A percentile compares a stretch with the other conserved stretches of the same genome.
These are phyloP conservation scores for Mystacides longicornis DNA, from an alignment of 2,888 invertebrate species.

Conservation along the genomic window DNA sequence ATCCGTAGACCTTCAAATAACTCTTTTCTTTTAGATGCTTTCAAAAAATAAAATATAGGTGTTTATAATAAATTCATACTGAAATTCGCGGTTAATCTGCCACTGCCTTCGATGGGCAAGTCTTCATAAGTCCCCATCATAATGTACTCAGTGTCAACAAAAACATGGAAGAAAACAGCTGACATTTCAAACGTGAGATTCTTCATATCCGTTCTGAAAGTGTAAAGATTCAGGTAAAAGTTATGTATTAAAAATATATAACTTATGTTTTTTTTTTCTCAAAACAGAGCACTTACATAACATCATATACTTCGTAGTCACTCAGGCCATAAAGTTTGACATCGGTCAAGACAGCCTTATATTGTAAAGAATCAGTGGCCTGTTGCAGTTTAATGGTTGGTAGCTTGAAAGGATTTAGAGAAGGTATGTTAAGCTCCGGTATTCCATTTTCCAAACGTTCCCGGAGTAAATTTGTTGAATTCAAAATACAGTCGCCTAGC, in stretches of 20 bases:
- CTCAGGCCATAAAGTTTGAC: slow-evolving; percentile 43
- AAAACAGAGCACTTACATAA: slow-evolving; percentile 39
- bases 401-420: slow-evolving; percentile 51
- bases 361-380: slow-evolving; percentile 45
- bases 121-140: slow-evolving; percentile 49
- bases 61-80: slow-evolving; percentile 36
- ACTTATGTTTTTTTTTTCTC: too few relatives aligned
- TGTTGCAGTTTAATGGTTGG: slow-evolving; percentile 53
- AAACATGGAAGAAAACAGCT: slow-evolving; percentile 40
- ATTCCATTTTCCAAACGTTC: slow-evolving; percentile 49
- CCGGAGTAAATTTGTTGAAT: slow-evolving; percentile 47
- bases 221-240: not conserved
- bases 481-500: slow-evolving; percentile 48
- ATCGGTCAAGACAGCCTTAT: slow-evolving; percentile 47
- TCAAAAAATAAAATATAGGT: not conserved
- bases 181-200: slow-evolving; percentile 41
- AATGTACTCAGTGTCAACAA: slow-evolving; percentile 42
- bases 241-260: too few relatives aligned
- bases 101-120: slow-evolving; percentile 50
- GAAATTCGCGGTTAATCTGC: slow-evolving; percentile 51
- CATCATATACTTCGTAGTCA: slow-evolving; percentile 44
- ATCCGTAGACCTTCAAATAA: too few relatives aligned
- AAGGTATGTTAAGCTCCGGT: slow-evolving; percentile 50
- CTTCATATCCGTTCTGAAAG: slow-evolving; percentile 40
- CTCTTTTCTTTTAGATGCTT: too few relatives aligned